These are phyloP conservation scores for Drosophila ogumai DNA, from an alignment of 1,140 invertebrate species.

Conservation along the genomic window DNA sequence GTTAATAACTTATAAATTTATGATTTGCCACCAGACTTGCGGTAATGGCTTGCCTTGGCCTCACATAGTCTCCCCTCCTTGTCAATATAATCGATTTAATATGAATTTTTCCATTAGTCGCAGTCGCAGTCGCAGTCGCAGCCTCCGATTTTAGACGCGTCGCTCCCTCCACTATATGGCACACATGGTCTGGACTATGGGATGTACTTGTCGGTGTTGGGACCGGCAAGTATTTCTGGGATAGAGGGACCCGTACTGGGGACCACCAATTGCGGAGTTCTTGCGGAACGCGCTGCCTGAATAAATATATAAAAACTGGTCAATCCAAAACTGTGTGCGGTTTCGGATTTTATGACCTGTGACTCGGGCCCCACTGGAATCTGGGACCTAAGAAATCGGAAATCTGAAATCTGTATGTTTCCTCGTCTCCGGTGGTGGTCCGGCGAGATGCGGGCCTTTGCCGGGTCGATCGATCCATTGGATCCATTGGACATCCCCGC, in stretches of 20 bases:
- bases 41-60: slow-evolving; percentile 19
- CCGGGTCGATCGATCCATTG: neutral
- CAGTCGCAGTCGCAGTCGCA: slow-evolving; percentile 29
- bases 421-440: slow-evolving; percentile 56
- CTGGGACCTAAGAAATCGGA: neutral
- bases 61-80: slow-evolving; percentile 31
- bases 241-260: neutral
- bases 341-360: slow-evolving; percentile 63
- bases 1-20: slow-evolving; percentile 71
- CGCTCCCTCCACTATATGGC: neutral
- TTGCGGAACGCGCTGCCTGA: slow-evolving; percentile 42
- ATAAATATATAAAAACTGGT: slow-evolving; percentile 66
- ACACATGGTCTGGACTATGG: slow-evolving; percentile 27
- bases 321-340: slow-evolving; percentile 67
- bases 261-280: slow-evolving; percentile 67
- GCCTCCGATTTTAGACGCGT: slow-evolving; percentile 64
- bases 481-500: slow-evolving; percentile 27
- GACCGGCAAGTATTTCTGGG: slow-evolving; percentile 44
- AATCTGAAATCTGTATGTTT: neutral
- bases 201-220: neutral
- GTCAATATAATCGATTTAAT: slow-evolving; percentile 83
- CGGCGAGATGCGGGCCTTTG: slow-evolving; percentile 6
- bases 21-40: slow-evolving; percentile 34
- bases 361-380: slow-evolving; percentile 14
- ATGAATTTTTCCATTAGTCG: slow-evolving; percentile 83